Evolutionary conservation across 2,888 invertebrate species (phyloP), one percentile per base, ranked within the genome.

Genomic region (Drosophila meridionalis): DNA sequence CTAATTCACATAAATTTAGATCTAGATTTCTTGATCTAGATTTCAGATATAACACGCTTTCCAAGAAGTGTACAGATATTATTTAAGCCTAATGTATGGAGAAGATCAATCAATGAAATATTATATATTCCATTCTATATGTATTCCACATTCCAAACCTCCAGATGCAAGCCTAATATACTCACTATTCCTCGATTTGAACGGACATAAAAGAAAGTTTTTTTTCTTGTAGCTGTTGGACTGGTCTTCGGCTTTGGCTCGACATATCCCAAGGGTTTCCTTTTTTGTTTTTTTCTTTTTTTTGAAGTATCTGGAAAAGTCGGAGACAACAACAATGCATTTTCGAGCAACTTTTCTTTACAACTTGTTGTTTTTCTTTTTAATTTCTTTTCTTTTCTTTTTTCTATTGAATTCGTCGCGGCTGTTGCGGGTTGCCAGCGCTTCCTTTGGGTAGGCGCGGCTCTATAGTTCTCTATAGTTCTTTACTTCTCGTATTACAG

Each of bases 281-380:
- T 47, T 28, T 28, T 32, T n/a, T n/a, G 1, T 42, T 60, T 62
- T 40, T 63, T 4, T 3, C 26, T 30, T 36, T 12, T 66, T 63
- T 68, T 42, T 64, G 32, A 63, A 67, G 73, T 66, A 58, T 30
- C 56, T 32, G 62, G 59, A 55, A 56, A 67, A 67, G 68, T 61
- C 61, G 68, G 43, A 67, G 58, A 66, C 59, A 67, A 63, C 58
- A 66, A 75, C 76, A 75, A 75, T 76, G 73, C 64, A 62, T 45
- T 62, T 55, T 75, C 68, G 79, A 73, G 57, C 73, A 87, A 84
- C 86, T 84, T 87, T 89, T 87, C 89, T 69, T 68, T 66, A 76
- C 73, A 82, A 77, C 87, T 70, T 82, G 79, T 83, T 83, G 76
- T 73, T 63, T 53, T 59, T 59, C 48, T 26, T 34, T 60, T 42